These are phyloP conservation scores for Karalla daura DNA, from an alignment of 2,797 vertebrate genomes.

Conservation along the genomic window DNA sequence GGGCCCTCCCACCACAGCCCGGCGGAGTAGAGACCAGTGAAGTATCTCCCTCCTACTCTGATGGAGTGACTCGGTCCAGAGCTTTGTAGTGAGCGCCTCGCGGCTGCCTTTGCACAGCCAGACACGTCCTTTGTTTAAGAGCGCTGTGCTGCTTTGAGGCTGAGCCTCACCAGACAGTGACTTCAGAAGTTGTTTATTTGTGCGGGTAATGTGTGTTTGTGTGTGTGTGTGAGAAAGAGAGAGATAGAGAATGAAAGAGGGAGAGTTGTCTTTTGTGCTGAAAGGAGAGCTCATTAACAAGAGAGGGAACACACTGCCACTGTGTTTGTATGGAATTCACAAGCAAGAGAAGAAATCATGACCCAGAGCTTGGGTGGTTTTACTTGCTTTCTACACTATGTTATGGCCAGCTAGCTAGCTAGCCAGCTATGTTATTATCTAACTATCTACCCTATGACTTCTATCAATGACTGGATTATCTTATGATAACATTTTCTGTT, in stretches of 20 bases:
- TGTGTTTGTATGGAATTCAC: conserved; percentile 14
- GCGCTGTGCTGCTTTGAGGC: conserved; percentile 39
- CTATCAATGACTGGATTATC: background rate
- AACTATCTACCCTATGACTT: too few relatives aligned
- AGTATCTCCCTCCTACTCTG: conserved; percentile 35
- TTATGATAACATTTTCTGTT: too few relatives aligned
- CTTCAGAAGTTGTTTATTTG: conserved; percentile 14
- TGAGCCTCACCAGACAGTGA: conserved; percentile 35
- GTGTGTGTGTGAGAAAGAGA: background rate
- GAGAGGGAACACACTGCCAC: conserved; percentile 23
- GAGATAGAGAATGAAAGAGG: background rate
- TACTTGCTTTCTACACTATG: conserved; percentile 1
- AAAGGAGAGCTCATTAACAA: conserved; percentile 59
- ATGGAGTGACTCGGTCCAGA: conserved; percentile 43
- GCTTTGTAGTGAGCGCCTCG: conserved; percentile 38
- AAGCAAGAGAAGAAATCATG: background rate
- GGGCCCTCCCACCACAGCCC: conserved; percentile 20
- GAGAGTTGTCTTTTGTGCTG: conserved; percentile 64
- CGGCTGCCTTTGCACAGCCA: conserved; percentile 43
- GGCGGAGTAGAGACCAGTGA: conserved; percentile 18
- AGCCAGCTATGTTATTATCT: too few relatives aligned
- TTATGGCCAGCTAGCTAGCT: too few relatives aligned
- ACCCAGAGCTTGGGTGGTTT: background rate
- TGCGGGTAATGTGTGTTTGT: conserved; percentile 4
- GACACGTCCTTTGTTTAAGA: conserved; percentile 48